phyloP scores from a whole-genome alignment of 2,797 vertebrate species.

The Salarias fasciatus region DNA sequence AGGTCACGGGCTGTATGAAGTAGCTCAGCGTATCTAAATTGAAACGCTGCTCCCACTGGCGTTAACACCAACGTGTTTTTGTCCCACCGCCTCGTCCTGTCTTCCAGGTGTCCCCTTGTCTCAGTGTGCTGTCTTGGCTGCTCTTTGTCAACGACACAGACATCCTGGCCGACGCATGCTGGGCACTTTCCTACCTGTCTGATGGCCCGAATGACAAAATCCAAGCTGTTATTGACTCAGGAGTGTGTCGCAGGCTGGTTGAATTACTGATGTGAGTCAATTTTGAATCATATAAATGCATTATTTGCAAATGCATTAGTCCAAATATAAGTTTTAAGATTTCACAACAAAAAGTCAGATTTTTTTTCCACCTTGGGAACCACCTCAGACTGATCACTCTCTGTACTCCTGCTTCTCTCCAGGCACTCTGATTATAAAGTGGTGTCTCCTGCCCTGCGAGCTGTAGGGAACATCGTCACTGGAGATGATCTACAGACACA shows the following conservation, averaged over 20 bases:
- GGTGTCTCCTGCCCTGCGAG: conserved; percentile 94
- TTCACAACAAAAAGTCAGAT: no score
- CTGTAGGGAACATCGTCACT: conserved; percentile 97
- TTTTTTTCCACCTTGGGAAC: no score
- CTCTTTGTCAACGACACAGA: conserved; percentile 97
- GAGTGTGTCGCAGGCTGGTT: conserved; percentile 95
- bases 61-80: neutral
- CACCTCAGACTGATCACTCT: neutral
- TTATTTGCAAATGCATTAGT: no score
- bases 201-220: conserved; percentile 98
- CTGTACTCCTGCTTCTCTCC: conserved; percentile 23
- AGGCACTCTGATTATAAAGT: conserved; percentile 97
- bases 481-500: conserved; percentile 97
- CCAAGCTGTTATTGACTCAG: conserved; percentile 97
- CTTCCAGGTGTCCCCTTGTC: conserved; percentile 91
- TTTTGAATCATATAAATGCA: no score
- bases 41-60: neutral
- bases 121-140: conserved; percentile 95
- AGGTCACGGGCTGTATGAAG: conserved; percentile 26
- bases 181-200: conserved; percentile 96
- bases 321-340: no score
- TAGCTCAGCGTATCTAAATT: conserved; percentile 8
- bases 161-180: conserved; percentile 96
- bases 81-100: conserved; percentile 13
- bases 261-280: conserved; percentile 92